Evolutionary conservation across 2,888 invertebrate genomes (phyloP).

Genomic region (Lycia hirtaria): DNA sequence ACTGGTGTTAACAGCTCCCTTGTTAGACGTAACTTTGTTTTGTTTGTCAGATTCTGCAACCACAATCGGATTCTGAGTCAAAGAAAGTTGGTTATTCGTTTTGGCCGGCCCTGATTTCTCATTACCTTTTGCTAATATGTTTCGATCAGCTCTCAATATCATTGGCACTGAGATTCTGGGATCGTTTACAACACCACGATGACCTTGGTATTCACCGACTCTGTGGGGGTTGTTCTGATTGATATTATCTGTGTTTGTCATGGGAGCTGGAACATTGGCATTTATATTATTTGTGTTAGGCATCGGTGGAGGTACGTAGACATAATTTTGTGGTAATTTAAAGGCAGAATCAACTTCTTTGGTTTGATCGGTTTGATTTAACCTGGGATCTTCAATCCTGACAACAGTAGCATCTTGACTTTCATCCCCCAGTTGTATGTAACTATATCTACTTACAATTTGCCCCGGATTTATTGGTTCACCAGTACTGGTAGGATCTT

Average conservation of each 20-base stretch:
- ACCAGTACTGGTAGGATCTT: background rate
- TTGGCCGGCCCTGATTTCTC: background rate
- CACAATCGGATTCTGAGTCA: constrained; percentile 31
- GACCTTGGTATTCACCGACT: background rate
- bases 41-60: constrained; percentile 14
- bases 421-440: constrained; percentile 41
- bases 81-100: constrained; percentile 4
- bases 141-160: background rate
- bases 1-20: background rate
- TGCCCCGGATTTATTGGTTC: constrained; percentile 1
- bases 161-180: background rate
- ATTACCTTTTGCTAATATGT: background rate
- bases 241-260: constrained; percentile 26
- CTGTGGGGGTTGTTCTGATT: background rate
- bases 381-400: constrained; percentile 33
- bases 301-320: constrained; percentile 37
- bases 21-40: background rate
- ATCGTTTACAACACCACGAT: background rate
- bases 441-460: constrained; percentile 38
- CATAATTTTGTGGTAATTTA: constrained; percentile 34
- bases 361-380: constrained; percentile 6
- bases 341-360: background rate
- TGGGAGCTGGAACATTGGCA: constrained; percentile 11
- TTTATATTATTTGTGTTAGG: constrained; percentile 1
- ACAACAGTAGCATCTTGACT: constrained; percentile 39